These are phyloP conservation scores for Drosophila eohydei DNA, from an alignment of 2,888 invertebrate species.

Conservation along the genomic window DNA sequence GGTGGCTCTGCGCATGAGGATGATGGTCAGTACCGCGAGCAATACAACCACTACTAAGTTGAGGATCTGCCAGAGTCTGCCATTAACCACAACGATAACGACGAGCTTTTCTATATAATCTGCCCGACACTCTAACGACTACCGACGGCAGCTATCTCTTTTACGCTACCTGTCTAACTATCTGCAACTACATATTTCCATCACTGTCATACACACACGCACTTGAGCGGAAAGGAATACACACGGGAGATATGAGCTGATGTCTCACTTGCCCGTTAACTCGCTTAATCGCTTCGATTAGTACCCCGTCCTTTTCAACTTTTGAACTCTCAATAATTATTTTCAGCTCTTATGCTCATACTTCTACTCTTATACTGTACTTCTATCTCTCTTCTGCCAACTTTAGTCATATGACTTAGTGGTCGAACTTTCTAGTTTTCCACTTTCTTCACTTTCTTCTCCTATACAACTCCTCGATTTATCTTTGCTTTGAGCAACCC, in stretches of 20 bases:
- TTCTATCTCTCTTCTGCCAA: conserved; percentile 13
- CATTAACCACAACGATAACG: conserved; percentile 34
- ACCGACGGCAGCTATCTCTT: conserved; percentile 49
- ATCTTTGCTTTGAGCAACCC: conserved; percentile 52
- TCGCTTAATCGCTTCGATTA: conserved; percentile 5
- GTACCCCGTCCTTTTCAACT: conserved; percentile 5
- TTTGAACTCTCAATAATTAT: conserved; percentile 4
- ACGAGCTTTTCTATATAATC: conserved; percentile 48
- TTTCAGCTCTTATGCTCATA: conserved; percentile 2
- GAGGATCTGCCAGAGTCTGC: conserved; percentile 27
- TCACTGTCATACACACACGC: conserved; percentile 29
- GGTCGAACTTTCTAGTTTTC: conserved; percentile 8
- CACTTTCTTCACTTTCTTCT: conserved; percentile 13
- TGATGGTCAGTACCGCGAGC: conserved; percentile 79
- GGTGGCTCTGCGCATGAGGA: conserved; percentile 75
- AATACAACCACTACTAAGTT: conserved; percentile 75
- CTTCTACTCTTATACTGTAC: conserved; percentile 8
- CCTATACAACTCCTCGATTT: conserved; percentile 37
- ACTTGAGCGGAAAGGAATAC: conserved; percentile 36
- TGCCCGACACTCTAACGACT: conserved; percentile 55
- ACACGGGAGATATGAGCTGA: conserved; percentile 65
- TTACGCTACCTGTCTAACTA: conserved; percentile 18
- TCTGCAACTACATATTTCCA: conserved; percentile 31
- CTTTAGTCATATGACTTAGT: neutral
- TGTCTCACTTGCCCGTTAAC: conserved; percentile 58